Conservation (phyloP, 2,797 vertebrate species). For the Gephyroberyx darwinii region DNA sequence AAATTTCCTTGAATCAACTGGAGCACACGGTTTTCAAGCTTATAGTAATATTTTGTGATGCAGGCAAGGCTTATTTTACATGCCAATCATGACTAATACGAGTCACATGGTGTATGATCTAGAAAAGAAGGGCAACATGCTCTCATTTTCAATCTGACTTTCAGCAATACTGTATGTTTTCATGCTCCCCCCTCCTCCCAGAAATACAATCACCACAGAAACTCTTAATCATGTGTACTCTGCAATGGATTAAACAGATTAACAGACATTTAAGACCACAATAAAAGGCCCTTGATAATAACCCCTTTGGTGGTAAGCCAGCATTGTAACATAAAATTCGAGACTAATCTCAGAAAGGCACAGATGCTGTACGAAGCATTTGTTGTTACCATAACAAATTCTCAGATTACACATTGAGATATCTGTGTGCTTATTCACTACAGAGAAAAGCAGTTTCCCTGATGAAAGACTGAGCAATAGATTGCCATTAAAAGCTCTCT, state of each 20-base stretch:
- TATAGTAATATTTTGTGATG: neutral
- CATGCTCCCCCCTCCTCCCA: neutral
- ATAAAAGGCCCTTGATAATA: slow-evolving; percentile 46
- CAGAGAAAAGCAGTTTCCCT: too few species aligned
- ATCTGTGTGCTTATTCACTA: neutral
- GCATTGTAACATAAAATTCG: slow-evolving; percentile 36
- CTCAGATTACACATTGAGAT: slow-evolving; percentile 14
- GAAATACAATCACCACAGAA: slow-evolving; percentile 11
- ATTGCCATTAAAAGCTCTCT: too few species aligned
- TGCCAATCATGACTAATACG: neutral
- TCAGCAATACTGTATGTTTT: slow-evolving; percentile 28
- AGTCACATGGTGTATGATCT: neutral
- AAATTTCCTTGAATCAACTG: slow-evolving; percentile 17
- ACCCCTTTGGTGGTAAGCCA: slow-evolving; percentile 32
- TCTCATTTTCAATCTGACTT: neutral
- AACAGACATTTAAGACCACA: slow-evolving; percentile 43
- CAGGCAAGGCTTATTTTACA: neutral
- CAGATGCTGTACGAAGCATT: slow-evolving; percentile 56
- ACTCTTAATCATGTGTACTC: too few species aligned
- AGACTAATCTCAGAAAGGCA: slow-evolving; percentile 54
- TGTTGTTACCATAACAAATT: slow-evolving; percentile 46
- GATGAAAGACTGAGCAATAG: neutral
- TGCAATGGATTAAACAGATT: neutral
- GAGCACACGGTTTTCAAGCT: slow-evolving; percentile 12
- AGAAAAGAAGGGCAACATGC: slow-evolving; percentile 3